These are phyloP conservation scores for Perca schrenkii DNA, from an alignment of 2,113 vertebrate genomes.

Conservation along the genomic window DNA sequence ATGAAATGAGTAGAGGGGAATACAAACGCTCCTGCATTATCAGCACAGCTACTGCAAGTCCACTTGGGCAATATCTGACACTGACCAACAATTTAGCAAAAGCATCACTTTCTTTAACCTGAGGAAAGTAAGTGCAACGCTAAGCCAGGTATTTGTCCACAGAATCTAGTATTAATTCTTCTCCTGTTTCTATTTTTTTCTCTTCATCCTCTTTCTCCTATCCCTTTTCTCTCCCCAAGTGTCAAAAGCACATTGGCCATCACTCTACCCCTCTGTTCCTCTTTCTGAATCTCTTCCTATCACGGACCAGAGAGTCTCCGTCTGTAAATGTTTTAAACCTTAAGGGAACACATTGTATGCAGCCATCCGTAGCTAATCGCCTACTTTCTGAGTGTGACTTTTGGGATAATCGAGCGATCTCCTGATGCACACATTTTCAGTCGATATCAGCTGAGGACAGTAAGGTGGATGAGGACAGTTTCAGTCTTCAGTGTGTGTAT, in stretches of 20 bases:
- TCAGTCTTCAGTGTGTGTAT: background rate
- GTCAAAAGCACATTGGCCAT: conserved; percentile 29
- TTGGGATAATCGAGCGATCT: conserved; percentile 37
- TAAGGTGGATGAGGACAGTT: conserved; percentile 23
- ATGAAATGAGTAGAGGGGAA: conserved; percentile 23
- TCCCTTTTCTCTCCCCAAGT: conserved; percentile 12
- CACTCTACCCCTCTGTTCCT: background rate
- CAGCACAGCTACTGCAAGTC: background rate
- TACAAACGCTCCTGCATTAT: conserved; percentile 23
- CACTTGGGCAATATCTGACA: background rate
- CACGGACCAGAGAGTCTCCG: conserved; percentile 3
- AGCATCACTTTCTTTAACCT: background rate
- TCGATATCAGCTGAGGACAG: conserved; percentile 45
- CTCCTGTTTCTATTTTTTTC: background rate
- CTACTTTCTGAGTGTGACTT: conserved; percentile 42
- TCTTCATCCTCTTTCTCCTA: background rate
- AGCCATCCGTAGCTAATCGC: conserved; percentile 38
- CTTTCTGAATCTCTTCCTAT: conserved; percentile 11
- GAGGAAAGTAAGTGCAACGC: background rate
- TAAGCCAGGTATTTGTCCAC: conserved; percentile 2
- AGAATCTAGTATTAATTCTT: background rate
- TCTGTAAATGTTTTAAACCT: conserved; percentile 57
- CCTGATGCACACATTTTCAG: background rate
- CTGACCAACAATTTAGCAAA: background rate
- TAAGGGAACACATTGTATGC: conserved; percentile 30